These are phyloP conservation scores for Rhea pennata DNA, from an alignment of 2,113 vertebrate genomes.

Conservation along the genomic window DNA sequence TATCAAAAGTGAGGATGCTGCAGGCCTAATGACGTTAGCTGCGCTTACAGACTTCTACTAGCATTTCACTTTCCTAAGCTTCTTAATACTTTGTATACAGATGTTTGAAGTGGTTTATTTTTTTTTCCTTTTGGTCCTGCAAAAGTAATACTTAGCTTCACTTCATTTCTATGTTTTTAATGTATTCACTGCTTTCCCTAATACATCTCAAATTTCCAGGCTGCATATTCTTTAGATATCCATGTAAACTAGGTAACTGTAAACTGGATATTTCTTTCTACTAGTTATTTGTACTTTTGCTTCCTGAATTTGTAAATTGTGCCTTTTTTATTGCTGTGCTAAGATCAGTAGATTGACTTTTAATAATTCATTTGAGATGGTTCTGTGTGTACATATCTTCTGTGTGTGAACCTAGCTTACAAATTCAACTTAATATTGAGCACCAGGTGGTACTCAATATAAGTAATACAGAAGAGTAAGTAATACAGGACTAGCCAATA, in stretches of 20 bases:
- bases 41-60: not conserved
- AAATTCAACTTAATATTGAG: not conserved
- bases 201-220: not conserved
- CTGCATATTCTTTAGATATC: not conserved
- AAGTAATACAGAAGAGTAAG: not conserved
- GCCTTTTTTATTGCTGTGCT: not conserved
- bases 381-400: not conserved
- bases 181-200: not conserved
- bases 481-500: not conserved
- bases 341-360: not conserved
- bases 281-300: not conserved
- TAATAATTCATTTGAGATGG: not conserved
- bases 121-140: not conserved
- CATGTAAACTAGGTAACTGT: not conserved
- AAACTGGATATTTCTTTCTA: not conserved
- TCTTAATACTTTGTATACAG: slow-evolving; percentile 12
- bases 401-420: not conserved
- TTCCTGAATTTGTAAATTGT: not conserved
- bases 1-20: not conserved
- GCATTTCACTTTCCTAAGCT: not conserved
- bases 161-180: not conserved
- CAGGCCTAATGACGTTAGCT: not conserved
- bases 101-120: slow-evolving; percentile 19
- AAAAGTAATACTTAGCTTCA: not conserved
- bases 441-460: not conserved